Conservation (phyloP, 2,888 invertebrate species). For the Xestia rhomboidea region DNA sequence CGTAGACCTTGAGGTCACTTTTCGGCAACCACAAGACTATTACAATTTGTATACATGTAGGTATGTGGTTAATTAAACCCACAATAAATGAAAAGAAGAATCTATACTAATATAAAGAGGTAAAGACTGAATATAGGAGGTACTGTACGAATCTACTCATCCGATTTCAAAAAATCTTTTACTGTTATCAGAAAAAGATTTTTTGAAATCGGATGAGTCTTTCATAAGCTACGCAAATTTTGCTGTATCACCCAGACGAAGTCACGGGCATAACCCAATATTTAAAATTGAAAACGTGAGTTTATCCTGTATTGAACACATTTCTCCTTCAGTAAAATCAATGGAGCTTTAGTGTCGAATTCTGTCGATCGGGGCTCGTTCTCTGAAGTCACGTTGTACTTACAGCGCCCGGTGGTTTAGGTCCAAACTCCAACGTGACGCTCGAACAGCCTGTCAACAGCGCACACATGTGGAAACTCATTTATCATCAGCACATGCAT, state of each 20-base stretch:
- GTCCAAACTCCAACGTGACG: conserved; percentile 50
- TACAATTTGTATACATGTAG: background rate
- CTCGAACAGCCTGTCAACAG: conserved; percentile 44
- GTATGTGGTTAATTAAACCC: conserved; percentile 1
- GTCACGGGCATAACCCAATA: background rate
- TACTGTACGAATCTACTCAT: background rate
- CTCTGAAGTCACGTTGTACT: conserved; percentile 47
- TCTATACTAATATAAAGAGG: background rate
- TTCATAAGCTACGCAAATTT: too few relatives aligned
- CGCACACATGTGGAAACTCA: conserved; percentile 62
- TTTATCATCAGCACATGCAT: conserved; percentile 62
- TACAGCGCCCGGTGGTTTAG: conserved; percentile 39
- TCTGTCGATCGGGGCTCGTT: conserved; percentile 36
- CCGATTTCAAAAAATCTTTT: background rate
- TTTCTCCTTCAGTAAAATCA: conserved; percentile 50
- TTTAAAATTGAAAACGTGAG: conserved; percentile 21
- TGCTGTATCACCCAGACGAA: too few relatives aligned
- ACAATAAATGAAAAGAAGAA: conserved; percentile 8
- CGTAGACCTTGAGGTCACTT: conserved; percentile 44
- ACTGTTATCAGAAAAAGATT: too few relatives aligned
- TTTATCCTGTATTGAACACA: conserved; percentile 21
- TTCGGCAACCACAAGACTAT: conserved; percentile 41
- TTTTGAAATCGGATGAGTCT: too few relatives aligned
- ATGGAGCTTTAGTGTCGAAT: conserved; percentile 48
- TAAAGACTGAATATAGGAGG: background rate